Base-by-base conservation (phyloP, 2,888 invertebrate genomes). In the Oscheius sp. region DNA sequence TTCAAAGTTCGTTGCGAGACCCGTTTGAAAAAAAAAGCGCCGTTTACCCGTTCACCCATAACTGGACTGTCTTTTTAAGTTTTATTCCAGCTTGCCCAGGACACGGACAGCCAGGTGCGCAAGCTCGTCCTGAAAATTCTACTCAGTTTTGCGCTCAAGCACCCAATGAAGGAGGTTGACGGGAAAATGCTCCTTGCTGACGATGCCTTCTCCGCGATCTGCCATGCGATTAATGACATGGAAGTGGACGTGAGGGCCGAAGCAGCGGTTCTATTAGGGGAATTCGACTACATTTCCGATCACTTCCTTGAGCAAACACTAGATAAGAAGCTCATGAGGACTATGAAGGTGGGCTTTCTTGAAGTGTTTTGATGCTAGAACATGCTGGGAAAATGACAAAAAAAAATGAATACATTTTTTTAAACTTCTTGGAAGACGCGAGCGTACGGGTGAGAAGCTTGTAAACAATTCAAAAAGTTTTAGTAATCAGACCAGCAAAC, bases 251-350 rank as follows among this genome's bases (percentile, higher is more conserved):
- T 87, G 0, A 68, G 89, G 4, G 79, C 85, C 2, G 84, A 89
- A 74, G 89, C 90, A 4, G 89, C 89, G 2, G 78, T 77, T 55
- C 77, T 88, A 32, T 82, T 91, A 73, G 98, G 98, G 0, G 92
- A 93, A 13, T 94, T 98, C 92, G 93, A 93, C 63, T 92, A 92
- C 70, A 97, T 99, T 3, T 94, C 96, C 73, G 93, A 94, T 62
- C 93, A 94, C 76, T 96, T 96, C 90, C 92, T 99, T 71, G 93
- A 95, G 88, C 98, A 99, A 91, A 98, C 98, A 0, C 91, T 99
- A 50, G 98, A 99, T 89, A 99, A 99, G 90, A 98, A 98, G 89
- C 92, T 96, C 35, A 96, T 96, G 95, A 95, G 95, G 68, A 94
- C 96, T 88, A 94, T 96, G 93, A 93, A 94, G 92, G 94, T 94